Percentiles rank a stretch among this genome's conserved stretches.
phyloP scores from a whole-genome alignment of 2,888 invertebrate genomes.

The Helleia helle region DNA sequence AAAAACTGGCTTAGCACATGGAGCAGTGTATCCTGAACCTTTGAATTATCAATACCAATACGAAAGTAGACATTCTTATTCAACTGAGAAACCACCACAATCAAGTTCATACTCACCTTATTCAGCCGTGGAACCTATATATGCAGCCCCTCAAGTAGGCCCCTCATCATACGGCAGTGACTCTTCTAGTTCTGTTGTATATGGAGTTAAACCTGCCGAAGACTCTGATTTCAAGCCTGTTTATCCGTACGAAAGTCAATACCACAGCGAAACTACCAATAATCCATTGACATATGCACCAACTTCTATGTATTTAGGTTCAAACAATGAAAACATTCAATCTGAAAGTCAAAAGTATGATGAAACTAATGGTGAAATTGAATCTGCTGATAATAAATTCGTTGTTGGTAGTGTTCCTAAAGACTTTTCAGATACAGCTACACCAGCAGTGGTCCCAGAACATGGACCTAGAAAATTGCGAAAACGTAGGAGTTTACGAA shows the following conservation, averaged over 20 bases:
- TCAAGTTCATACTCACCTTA: conserved; percentile 44
- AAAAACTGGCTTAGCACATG: conserved; percentile 65
- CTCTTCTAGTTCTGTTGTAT: conserved; percentile 50
- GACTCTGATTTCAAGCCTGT: conserved; percentile 64
- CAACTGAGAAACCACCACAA: conserved; percentile 56
- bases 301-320: conserved; percentile 63
- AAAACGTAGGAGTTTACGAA: conserved; percentile 30
- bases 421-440: conserved; percentile 65
- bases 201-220: conserved; percentile 55
- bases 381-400: conserved; percentile 66
- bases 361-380: conserved; percentile 36
- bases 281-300: conserved; percentile 54
- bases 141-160: conserved; percentile 54
- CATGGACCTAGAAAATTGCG: conserved; percentile 75
- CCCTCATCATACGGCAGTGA: conserved; percentile 53
- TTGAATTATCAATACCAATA: conserved; percentile 51
- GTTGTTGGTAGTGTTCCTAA: conserved; percentile 79
- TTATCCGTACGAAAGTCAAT: conserved; percentile 59
- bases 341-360: conserved; percentile 43
- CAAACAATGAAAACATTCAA: conserved; percentile 51
- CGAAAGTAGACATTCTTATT: conserved; percentile 56
- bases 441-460: conserved; percentile 77
- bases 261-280: conserved; percentile 53
- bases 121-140: conserved; percentile 57
- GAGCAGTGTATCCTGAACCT: conserved; percentile 57